Conservation (phyloP, 2,113 vertebrate species). For the Pangasianodon gigas region DNA sequence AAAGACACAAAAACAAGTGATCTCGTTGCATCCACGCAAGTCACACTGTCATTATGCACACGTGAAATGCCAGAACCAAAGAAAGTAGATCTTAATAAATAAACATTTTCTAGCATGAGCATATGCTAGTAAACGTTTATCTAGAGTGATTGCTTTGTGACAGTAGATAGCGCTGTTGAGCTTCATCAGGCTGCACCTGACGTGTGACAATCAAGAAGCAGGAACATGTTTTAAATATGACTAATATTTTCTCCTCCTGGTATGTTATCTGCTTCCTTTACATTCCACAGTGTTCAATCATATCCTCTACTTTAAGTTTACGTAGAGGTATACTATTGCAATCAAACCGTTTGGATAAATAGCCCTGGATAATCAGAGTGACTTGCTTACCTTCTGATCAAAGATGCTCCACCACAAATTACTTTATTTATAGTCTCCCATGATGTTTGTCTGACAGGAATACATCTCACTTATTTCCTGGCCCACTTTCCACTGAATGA, state of each 20-base stretch:
- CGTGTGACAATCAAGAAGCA: background rate
- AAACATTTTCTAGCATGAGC: background rate
- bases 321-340: background rate
- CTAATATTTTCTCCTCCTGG: background rate
- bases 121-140: background rate
- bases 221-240: background rate
- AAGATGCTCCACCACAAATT: background rate
- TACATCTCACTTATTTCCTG: background rate
- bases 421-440: background rate
- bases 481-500: background rate
- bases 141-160: background rate
- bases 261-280: background rate
- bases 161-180: constrained; percentile 29
- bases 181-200: background rate
- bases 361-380: background rate
- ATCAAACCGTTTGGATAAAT: background rate
- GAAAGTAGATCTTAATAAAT: background rate
- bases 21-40: background rate
- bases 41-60: background rate
- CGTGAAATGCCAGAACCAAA: background rate
- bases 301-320: background rate
- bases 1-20: background rate
- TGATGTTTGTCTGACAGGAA: background rate
- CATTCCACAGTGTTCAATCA: background rate
- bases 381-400: background rate